Evolutionary conservation across 1,140 invertebrate species (phyloP).

Genomic region (Hyposmocoma kahamanoa): DNA sequence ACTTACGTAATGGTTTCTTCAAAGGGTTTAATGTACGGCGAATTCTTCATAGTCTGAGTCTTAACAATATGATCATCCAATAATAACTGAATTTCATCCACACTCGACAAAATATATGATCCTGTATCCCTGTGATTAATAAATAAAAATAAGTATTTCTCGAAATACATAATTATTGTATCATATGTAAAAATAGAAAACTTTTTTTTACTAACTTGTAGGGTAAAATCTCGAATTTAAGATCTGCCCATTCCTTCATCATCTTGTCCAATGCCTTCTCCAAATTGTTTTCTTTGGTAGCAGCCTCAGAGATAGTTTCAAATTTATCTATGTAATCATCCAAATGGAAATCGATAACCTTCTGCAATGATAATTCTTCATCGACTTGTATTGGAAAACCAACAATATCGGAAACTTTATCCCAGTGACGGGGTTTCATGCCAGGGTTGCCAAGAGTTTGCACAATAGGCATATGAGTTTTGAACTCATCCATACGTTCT

Average conservation of each 20-base stretch:
- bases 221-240: conserved; percentile 85
- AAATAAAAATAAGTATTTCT: conserved; percentile 1
- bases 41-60: conserved; percentile 98
- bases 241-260: conserved; percentile 93
- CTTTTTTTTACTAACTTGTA: conserved; percentile 72
- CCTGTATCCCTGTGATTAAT: conserved; percentile 85
- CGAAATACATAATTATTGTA: background rate
- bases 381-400: conserved; percentile 94
- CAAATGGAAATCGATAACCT: conserved; percentile 94
- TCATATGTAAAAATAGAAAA: too few species aligned
- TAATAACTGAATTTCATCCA: conserved; percentile 96
- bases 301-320: conserved; percentile 94
- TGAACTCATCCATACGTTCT: conserved; percentile 90
- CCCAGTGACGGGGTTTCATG: conserved; percentile 95
- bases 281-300: conserved; percentile 95
- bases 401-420: conserved; percentile 95
- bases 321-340: conserved; percentile 94
- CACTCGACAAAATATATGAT: conserved; percentile 90
- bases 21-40: conserved; percentile 97
- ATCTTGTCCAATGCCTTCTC: conserved; percentile 94
- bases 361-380: conserved; percentile 87
- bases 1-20: conserved; percentile 85
- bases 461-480: conserved; percentile 92
- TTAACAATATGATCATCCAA: conserved; percentile 98
- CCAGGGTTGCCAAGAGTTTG: conserved; percentile 95